These are phyloP conservation scores for Drosophila maculinotata DNA, from an alignment of 2,888 invertebrate genomes.

Conservation along the genomic window DNA sequence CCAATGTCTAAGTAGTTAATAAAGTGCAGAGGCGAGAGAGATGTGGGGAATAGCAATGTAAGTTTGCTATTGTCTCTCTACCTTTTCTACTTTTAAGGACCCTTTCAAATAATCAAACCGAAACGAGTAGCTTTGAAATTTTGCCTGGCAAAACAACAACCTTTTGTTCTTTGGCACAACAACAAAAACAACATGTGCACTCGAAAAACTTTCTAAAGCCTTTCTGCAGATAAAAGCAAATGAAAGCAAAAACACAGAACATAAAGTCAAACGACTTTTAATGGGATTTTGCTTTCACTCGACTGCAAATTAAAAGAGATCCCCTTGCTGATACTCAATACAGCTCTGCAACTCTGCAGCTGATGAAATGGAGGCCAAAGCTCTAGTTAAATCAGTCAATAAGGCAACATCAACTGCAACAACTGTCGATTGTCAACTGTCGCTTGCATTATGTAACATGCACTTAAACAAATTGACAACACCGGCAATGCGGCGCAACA, in stretches of 20 bases:
- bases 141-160: conserved; percentile 12
- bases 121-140: conserved; percentile 51
- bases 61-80: conserved; percentile 19
- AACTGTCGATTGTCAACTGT: conserved; percentile 24
- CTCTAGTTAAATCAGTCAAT: conserved; percentile 35
- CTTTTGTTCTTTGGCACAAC: conserved; percentile 24
- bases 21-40: conserved; percentile 22
- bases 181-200: conserved; percentile 40
- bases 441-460: conserved; percentile 65
- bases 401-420: conserved; percentile 24
- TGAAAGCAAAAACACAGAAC: conserved; percentile 18
- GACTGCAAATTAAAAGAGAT: conserved; percentile 48
- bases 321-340: background rate
- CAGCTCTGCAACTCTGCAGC: background rate
- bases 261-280: conserved; percentile 47
- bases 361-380: conserved; percentile 28
- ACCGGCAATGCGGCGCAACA: conserved; percentile 40
- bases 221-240: conserved; percentile 10
- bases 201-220: conserved; percentile 37
- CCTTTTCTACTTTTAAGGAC: conserved; percentile 12
- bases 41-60: conserved; percentile 1
- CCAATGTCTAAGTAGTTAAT: conserved; percentile 29
- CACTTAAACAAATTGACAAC: conserved; percentile 74
- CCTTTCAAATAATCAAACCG: conserved; percentile 44
- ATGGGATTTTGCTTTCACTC: conserved; percentile 38